Base-by-base conservation (phyloP, 2,797 vertebrate genomes). In the Nasua narica region DNA sequence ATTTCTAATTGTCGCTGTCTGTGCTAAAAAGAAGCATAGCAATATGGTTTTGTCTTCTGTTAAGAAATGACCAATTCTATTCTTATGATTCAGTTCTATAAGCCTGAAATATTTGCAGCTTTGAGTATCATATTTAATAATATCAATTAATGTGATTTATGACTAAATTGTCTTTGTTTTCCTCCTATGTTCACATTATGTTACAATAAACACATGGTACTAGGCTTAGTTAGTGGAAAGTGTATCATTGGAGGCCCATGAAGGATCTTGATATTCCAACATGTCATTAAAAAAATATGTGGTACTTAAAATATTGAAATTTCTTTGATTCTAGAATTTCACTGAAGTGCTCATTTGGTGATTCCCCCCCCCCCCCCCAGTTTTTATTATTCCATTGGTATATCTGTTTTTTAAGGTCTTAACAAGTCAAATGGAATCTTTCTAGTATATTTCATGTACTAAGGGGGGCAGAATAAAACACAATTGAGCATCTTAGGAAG, bases 121-220 rank as follows among this genome's bases (percentile, higher is more conserved):
- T 72, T 77, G 87, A 95, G 65, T 4, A 54, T 23, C 27, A 72
- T 78, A 93, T 87, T 85, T 94, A 90, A 76, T 69, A 91, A 87
- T 94, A 96, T 90, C 90, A 87, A 72, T 83, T 86, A 89, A 87
- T 89, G 35, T 52, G 56, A 56, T 86, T 97, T 93, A 87, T 91
- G 69, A 87, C 74, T 54, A 88, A 77, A 87, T 90, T 84, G 8
- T n/a, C 25, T 62, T 92, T 85, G 46, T 81, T 35, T 32, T 35
- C 46, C 43, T 70, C 72, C 70, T 69, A 29, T 79, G 81, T 46
- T 95, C 82, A 93, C 77, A 62, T 97, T 72, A 67, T 11, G 67
- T 56, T 65, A 90, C 2, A 74, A 60, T 83, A 96, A 97, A 70
- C n/a, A 90, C 21, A 88, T 65, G 43, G 70, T n/a, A 81, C 12